These are phyloP conservation scores for Catharus bicknelli DNA, from an alignment of 2,113 vertebrate species.

Conservation along the genomic window DNA sequence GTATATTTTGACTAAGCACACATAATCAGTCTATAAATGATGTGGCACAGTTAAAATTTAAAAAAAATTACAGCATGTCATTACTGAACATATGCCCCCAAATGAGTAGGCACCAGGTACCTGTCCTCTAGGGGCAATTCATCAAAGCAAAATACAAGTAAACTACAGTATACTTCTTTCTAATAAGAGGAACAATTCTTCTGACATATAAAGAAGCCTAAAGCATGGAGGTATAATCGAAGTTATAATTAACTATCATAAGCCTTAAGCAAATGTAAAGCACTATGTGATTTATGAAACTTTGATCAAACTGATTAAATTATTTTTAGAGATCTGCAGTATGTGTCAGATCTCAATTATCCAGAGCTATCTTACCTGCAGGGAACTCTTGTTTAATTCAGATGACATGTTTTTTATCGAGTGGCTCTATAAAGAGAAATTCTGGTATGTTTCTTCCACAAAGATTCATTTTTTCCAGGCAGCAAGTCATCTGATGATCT, in stretches of 20 bases:
- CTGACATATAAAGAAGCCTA: conserved; percentile 35
- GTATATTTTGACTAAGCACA: conserved; percentile 70
- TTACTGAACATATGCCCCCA: conserved; percentile 60
- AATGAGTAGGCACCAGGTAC: conserved; percentile 15
- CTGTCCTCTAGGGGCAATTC: conserved; percentile 8
- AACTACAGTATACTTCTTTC: conserved; percentile 22
- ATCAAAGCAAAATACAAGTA: conserved; percentile 40
- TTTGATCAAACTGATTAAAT: conserved; percentile 48
- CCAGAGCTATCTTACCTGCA: not conserved
- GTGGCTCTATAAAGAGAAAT: not conserved
- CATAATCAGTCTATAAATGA: conserved; percentile 68
- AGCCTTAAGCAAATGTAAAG: conserved; percentile 55
- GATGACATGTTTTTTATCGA: not conserved
- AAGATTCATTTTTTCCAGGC: not conserved
- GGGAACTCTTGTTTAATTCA: conserved; percentile 10
- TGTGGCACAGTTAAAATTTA: conserved; percentile 23
- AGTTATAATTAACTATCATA: conserved; percentile 61
- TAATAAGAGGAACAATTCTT: conserved; percentile 22
- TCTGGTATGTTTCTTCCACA: not conserved
- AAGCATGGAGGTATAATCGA: conserved; percentile 49
- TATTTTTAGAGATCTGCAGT: conserved; percentile 27
- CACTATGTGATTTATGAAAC: conserved; percentile 53
- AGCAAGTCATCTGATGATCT: not conserved
- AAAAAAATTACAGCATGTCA: not conserved
- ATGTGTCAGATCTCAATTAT: conserved; percentile 46